A percentile compares a stretch with the other conserved stretches of the same genome.
These are phyloP conservation scores for Eptesicus fuscus DNA, from an alignment of 2,113 vertebrate species.

Conservation along the genomic window DNA sequence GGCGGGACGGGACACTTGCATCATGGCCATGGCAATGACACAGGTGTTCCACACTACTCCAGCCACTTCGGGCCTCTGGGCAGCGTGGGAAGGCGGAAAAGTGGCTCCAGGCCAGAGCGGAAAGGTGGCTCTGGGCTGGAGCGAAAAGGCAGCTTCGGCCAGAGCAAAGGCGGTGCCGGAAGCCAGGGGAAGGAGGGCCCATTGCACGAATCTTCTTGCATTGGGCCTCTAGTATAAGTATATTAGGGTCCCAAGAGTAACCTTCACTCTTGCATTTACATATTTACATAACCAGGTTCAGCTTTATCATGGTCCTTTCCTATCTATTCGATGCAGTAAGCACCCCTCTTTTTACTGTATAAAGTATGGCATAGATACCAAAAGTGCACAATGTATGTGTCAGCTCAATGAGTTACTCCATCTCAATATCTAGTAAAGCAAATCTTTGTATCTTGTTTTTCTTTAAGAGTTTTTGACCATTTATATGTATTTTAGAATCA, in stretches of 20 bases:
- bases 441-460: not conserved
- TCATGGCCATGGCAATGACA: no score
- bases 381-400: not conserved
- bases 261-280: not conserved
- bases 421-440: not conserved
- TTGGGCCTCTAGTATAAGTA: no score
- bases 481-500: slow-evolving; percentile 1
- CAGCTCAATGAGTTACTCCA: not conserved
- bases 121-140: no score
- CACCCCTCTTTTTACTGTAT: not conserved
- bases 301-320: not conserved
- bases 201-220: no score
- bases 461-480: not conserved
- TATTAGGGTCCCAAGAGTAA: not conserved
- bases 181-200: no score
- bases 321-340: not conserved
- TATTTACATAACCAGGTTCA: not conserved
- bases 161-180: no score
- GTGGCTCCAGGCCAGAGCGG: no score
- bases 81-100: no score
- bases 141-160: no score
- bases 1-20: no score
- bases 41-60: no score
- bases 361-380: not conserved
- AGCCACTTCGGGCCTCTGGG: no score